Evolutionary conservation across 1,140 invertebrate species (phyloP).

Genomic region (Aphelenchoides fujianensis): DNA sequence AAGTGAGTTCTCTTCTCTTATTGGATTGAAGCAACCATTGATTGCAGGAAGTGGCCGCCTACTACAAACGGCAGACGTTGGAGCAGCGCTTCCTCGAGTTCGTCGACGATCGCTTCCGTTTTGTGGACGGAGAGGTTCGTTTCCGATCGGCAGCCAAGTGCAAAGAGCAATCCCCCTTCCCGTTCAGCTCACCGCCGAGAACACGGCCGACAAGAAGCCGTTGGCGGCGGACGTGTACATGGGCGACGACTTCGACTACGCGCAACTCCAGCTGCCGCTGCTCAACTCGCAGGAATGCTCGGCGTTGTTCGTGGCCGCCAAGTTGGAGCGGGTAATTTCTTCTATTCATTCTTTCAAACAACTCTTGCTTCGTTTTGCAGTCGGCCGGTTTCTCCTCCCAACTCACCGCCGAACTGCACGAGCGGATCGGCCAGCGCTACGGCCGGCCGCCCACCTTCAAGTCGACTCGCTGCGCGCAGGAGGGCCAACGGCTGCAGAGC

Average conservation of each 20-base stretch:
- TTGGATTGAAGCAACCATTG: conserved; percentile 5
- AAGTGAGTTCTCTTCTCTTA: conserved; percentile 28
- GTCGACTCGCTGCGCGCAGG: conserved; percentile 9
- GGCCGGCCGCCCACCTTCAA: conserved; percentile 14
- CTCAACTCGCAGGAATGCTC: conserved; percentile 33
- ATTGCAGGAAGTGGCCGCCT: conserved; percentile 39
- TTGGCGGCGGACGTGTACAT: conserved; percentile 33
- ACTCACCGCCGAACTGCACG: not conserved
- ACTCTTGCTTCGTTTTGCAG: no score
- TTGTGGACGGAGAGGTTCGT: conserved; percentile 32
- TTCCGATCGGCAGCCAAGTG: no score
- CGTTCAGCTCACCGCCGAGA: conserved; percentile 44
- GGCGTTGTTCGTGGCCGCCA: conserved; percentile 21
- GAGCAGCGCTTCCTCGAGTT: conserved; percentile 46
- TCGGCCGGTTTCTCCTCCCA: not conserved
- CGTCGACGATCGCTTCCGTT: conserved; percentile 40
- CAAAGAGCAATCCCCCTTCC: not conserved
- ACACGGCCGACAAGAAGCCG: conserved; percentile 31
- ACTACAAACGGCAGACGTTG: conserved; percentile 24
- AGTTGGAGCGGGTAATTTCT: conserved; percentile 20
- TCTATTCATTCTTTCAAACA: no score
- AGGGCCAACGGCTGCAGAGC: not conserved
- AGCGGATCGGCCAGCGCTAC: conserved; percentile 21
- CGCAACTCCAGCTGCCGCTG: conserved; percentile 18
- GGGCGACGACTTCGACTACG: conserved; percentile 46